These are phyloP conservation scores for Drosophila teissieri DNA, from an alignment of 1,140 invertebrate species.

Conservation along the genomic window DNA sequence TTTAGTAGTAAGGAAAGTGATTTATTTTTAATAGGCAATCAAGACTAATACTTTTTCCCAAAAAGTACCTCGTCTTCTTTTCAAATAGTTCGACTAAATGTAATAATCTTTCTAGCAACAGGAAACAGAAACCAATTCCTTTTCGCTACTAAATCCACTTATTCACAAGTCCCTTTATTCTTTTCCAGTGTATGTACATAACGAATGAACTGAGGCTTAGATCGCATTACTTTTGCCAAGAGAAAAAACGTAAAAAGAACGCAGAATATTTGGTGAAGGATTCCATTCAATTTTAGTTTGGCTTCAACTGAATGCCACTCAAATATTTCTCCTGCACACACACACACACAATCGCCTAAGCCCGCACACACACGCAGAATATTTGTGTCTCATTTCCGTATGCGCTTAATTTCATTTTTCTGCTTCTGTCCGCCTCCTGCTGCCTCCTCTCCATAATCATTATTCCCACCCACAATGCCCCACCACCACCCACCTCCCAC, in stretches of 20 bases:
- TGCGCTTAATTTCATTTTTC: constrained; percentile 80
- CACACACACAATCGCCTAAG: constrained; percentile 28
- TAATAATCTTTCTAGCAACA: not conserved
- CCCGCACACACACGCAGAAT: constrained; percentile 47
- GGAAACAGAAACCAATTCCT: not conserved
- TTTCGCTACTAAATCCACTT: not conserved
- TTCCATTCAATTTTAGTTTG: constrained; percentile 68
- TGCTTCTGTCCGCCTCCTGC: constrained; percentile 50
- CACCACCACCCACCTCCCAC: not conserved
- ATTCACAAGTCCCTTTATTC: constrained; percentile 6
- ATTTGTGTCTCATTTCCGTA: constrained; percentile 83
- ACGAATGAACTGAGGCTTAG: constrained; percentile 57
- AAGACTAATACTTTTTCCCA: too few species aligned
- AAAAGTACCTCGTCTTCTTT: too few species aligned
- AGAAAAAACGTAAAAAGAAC: constrained; percentile 13
- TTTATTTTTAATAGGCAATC: too few species aligned
- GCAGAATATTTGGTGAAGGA: constrained; percentile 38
- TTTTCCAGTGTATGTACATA: constrained; percentile 24
- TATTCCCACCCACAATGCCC: constrained; percentile 36
- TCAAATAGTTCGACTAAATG: too few species aligned
- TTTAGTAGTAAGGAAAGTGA: too few species aligned
- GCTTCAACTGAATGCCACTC: constrained; percentile 65
- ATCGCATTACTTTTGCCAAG: constrained; percentile 51
- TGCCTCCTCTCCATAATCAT: constrained; percentile 51
- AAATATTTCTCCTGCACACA: constrained; percentile 62